A percentile compares a stretch with the other conserved stretches of the same genome.
Conservation (phyloP, 1,140 invertebrate species). For the Olivierus martensii region DNA sequence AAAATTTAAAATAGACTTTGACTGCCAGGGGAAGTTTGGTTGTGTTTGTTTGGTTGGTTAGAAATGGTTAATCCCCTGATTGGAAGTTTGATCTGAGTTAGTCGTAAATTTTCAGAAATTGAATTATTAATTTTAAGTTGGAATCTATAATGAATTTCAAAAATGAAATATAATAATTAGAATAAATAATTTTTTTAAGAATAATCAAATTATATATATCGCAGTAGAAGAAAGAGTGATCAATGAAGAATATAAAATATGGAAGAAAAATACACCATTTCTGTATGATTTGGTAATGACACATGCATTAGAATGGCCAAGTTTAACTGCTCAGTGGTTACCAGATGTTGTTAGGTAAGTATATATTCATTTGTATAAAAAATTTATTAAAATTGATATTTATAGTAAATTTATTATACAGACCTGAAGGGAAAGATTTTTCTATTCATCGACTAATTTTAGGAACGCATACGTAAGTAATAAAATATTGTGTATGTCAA, state of each 20-base stretch:
- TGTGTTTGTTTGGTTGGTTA: too few relatives aligned
- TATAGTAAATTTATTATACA: slow-evolving; percentile 24
- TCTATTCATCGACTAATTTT: slow-evolving; percentile 95
- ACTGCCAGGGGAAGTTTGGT: too few relatives aligned
- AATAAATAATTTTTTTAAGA: too few relatives aligned
- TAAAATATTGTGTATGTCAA: background rate
- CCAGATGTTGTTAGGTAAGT: slow-evolving; percentile 80
- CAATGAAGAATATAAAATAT: slow-evolving; percentile 99
- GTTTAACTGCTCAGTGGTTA: slow-evolving; percentile 97
- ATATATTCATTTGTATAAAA: background rate
- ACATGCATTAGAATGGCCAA: slow-evolving; percentile 93
- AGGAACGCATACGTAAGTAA: slow-evolving; percentile 79
- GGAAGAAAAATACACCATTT: slow-evolving; percentile 98
- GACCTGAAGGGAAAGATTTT: slow-evolving; percentile 97
- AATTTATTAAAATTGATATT: background rate
- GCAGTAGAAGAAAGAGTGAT: slow-evolving; percentile 97
- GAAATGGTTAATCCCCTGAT: too few relatives aligned
- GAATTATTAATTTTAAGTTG: too few relatives aligned
- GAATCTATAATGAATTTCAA: too few relatives aligned
- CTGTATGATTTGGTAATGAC: slow-evolving; percentile 97
- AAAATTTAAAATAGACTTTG: too few relatives aligned
- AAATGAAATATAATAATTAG: too few relatives aligned
- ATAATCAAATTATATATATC: too few relatives aligned
- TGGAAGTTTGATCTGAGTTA: too few relatives aligned
- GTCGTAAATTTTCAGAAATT: slow-evolving; percentile 99